Percentiles rank a stretch among this genome's conserved stretches.
Evolutionary conservation across 1,140 invertebrate genomes (phyloP).

Genomic region (Mactra quadrangularis): DNA sequence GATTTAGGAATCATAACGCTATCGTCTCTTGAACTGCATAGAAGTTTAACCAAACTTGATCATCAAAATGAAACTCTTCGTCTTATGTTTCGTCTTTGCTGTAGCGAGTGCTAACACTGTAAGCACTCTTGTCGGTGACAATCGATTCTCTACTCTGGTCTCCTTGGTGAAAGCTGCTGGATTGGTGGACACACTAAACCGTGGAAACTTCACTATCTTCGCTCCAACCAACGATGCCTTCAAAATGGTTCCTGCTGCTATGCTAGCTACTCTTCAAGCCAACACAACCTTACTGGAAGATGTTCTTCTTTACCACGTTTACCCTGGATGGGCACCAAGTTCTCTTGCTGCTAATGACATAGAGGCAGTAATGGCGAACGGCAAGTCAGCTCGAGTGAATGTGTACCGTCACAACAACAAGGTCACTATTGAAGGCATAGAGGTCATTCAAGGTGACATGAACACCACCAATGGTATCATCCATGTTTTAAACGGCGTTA

Average conservation of each 20-base stretch:
- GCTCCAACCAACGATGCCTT: constrained; percentile 93
- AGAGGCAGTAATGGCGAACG: constrained; percentile 49
- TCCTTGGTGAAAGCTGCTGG: constrained; percentile 56
- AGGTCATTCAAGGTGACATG: too few relatives aligned
- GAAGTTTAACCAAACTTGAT: too few relatives aligned
- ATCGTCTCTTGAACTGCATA: too few relatives aligned
- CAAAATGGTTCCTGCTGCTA: constrained; percentile 86
- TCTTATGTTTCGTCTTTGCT: too few relatives aligned
- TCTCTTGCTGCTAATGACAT: constrained; percentile 61
- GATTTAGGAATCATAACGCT: too few relatives aligned
- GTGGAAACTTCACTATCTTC: too few relatives aligned
- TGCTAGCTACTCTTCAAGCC: constrained; percentile 86
- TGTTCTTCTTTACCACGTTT: constrained; percentile 90
- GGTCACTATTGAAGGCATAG: too few relatives aligned
- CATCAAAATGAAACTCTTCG: too few relatives aligned
- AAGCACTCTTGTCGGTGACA: background rate
- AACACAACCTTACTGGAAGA: constrained; percentile 88
- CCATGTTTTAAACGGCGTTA: too few relatives aligned
- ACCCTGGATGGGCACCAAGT: constrained; percentile 73
- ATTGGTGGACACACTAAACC: constrained; percentile 28
- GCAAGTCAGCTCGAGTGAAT: constrained; percentile 62
- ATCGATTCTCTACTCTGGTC: constrained; percentile 42
- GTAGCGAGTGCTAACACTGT: too few relatives aligned
- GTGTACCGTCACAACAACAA: constrained; percentile 61
- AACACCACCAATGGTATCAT: too few relatives aligned